Conservation (phyloP, 1,140 invertebrate genomes). For the Aphelinus certus region DNA sequence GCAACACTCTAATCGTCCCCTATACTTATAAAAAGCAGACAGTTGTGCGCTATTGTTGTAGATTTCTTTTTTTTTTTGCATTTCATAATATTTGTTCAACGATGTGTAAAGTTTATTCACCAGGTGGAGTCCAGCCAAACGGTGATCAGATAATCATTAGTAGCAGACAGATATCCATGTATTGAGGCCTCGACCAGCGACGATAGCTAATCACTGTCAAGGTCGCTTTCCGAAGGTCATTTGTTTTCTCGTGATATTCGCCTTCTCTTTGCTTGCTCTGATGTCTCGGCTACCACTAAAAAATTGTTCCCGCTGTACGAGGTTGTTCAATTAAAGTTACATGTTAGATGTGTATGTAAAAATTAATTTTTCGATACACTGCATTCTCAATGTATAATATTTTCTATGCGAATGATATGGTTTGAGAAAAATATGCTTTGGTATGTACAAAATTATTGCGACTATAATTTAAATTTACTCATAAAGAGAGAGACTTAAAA, state of each 20-base stretch:
- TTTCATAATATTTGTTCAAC: neutral
- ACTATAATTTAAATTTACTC: no score
- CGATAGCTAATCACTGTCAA: conserved; percentile 68
- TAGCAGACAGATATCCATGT: conserved; percentile 59
- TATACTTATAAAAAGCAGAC: conserved; percentile 43
- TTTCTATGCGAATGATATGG: neutral
- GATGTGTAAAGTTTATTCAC: conserved; percentile 48
- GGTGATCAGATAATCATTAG: conserved; percentile 60
- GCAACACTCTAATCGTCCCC: conserved; percentile 50
- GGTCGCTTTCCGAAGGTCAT: conserved; percentile 67
- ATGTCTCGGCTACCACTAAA: conserved; percentile 65
- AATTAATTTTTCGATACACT: conserved; percentile 10
- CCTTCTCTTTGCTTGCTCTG: conserved; percentile 64
- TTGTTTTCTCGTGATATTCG: conserved; percentile 67
- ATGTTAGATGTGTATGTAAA: conserved; percentile 34
- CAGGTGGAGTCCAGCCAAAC: conserved; percentile 65
- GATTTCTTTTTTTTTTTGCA: neutral
- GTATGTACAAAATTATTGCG: neutral
- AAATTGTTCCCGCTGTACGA: conserved; percentile 66
- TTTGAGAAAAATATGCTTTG: neutral
- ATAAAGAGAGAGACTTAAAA: no score
- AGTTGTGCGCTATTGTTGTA: conserved; percentile 57
- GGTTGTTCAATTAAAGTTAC: conserved; percentile 60
- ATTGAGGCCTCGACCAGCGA: conserved; percentile 64
- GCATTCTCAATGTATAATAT: conserved; percentile 20